Evolutionary conservation across 64 coral and sea anemone genomes (phyloP).

Genomic region (Stylophora pistillata): DNA sequence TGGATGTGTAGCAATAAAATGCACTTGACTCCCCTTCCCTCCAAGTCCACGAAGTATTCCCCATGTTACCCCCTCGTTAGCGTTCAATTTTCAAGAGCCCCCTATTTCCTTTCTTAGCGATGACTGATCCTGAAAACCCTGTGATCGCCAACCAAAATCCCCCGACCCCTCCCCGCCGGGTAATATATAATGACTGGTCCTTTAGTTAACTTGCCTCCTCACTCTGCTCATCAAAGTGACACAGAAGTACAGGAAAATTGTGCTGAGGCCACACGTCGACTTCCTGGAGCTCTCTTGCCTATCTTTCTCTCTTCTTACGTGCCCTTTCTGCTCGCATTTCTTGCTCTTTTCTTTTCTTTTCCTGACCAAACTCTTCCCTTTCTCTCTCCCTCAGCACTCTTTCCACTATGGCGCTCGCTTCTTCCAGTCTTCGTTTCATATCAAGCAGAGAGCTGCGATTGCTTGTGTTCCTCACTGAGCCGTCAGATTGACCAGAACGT

Average conservation of each 20-base stretch:
- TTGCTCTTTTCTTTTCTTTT: conserved; percentile 28
- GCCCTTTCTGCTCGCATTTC: neutral
- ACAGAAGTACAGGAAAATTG: conserved; percentile 25
- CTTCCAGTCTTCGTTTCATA: neutral
- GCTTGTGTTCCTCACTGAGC: neutral
- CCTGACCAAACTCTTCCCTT: neutral
- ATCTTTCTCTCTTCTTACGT: neutral
- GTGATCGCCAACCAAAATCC: neutral
- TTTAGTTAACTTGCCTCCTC: too few species aligned
- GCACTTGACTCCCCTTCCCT: too few species aligned
- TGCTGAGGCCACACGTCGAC: neutral
- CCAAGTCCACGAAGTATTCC: too few species aligned
- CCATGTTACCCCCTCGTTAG: too few species aligned
- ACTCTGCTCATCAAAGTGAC: too few species aligned
- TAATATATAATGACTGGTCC: too few species aligned
- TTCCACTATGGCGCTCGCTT: too few species aligned
- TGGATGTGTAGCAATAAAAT: too few species aligned
- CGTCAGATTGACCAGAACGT: neutral
- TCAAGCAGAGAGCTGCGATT: neutral
- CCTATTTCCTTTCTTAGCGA: too few species aligned
- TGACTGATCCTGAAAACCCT: too few species aligned
- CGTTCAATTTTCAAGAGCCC: too few species aligned
- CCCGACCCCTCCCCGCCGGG: neutral
- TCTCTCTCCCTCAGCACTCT: neutral
- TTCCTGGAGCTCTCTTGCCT: neutral